phyloP scores from a whole-genome alignment of 1,140 invertebrate species.

The Polyergus mexicanus region DNA sequence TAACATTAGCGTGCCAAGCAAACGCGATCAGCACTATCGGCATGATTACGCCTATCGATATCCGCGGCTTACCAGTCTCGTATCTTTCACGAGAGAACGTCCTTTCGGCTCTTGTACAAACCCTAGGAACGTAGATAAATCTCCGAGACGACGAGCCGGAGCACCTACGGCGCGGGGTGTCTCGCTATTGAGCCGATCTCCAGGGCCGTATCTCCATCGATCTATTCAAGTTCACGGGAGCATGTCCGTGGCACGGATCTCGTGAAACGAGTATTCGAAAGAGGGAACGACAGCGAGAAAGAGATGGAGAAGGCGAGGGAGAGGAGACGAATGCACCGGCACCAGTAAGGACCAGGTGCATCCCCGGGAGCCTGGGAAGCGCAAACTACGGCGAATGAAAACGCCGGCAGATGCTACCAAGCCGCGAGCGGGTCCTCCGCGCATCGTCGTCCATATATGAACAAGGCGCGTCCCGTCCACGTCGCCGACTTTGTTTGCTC shows the following conservation, averaged over 20 bases:
- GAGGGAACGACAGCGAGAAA: not conserved
- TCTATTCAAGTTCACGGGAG: slow-evolving; percentile 75
- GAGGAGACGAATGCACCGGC: slow-evolving; percentile 72
- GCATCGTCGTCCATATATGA: slow-evolving; percentile 70
- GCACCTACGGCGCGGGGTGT: slow-evolving; percentile 56
- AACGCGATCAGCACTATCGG: not conserved
- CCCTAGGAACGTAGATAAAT: slow-evolving; percentile 67
- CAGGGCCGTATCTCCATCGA: slow-evolving; percentile 66
- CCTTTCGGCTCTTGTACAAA: not conserved
- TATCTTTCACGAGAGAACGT: slow-evolving; percentile 22
- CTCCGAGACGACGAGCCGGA: slow-evolving; percentile 56
- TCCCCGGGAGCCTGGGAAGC: slow-evolving; percentile 78
- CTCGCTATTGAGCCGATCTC: slow-evolving; percentile 62
- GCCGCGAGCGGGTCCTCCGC: slow-evolving; percentile 38
- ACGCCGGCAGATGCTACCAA: slow-evolving; percentile 74
- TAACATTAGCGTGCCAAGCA: not conserved
- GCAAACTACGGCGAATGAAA: slow-evolving; percentile 74
- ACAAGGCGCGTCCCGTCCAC: slow-evolving; percentile 66
- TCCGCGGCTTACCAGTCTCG: slow-evolving; percentile 20
- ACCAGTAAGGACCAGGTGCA: slow-evolving; percentile 74
- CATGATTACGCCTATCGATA: not conserved
- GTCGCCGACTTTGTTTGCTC: slow-evolving; percentile 72
- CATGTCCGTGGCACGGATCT: slow-evolving; percentile 62
- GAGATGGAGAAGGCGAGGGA: slow-evolving; percentile 42
- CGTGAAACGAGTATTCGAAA: slow-evolving; percentile 40